phyloP scores from a whole-genome alignment of 2,113 vertebrate species.

The Dromas ardeola region DNA sequence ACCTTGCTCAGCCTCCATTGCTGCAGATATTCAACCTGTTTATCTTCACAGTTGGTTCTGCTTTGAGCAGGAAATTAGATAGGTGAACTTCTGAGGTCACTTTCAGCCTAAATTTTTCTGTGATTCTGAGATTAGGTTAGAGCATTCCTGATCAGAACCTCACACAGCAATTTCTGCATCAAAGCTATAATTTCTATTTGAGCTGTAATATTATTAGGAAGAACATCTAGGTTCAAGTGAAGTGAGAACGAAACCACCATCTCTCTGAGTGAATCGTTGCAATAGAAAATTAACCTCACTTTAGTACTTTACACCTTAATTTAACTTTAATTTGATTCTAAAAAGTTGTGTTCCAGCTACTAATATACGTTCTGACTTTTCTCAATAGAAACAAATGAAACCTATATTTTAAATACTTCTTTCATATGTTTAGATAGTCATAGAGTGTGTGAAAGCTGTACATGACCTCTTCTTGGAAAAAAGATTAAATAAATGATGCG shows the following conservation, averaged over 20 bases:
- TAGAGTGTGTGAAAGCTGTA: not conserved
- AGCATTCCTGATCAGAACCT: not conserved
- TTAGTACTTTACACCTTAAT: not conserved
- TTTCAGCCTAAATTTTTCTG: not conserved
- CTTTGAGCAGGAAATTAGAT: not conserved
- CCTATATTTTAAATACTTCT: not conserved
- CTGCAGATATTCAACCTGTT: not conserved
- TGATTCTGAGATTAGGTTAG: not conserved
- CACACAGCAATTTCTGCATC: not conserved
- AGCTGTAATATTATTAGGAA: not conserved
- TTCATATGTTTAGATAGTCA: not conserved
- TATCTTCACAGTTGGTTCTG: not conserved
- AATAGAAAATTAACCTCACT: not conserved
- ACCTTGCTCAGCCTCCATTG: not conserved
- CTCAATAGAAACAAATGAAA: not conserved
- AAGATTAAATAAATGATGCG: not conserved
- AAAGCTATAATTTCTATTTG: not conserved
- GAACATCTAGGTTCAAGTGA: not conserved
- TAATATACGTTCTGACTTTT: not conserved
- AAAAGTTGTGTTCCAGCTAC: not conserved
- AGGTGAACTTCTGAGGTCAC: not conserved
- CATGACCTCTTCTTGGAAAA: not conserved
- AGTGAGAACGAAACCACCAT: not conserved
- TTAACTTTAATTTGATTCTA: not conserved
- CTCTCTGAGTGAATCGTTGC: not conserved